Conservation (phyloP, 2,797 vertebrate genomes). For the Avahi laniger region DNA sequence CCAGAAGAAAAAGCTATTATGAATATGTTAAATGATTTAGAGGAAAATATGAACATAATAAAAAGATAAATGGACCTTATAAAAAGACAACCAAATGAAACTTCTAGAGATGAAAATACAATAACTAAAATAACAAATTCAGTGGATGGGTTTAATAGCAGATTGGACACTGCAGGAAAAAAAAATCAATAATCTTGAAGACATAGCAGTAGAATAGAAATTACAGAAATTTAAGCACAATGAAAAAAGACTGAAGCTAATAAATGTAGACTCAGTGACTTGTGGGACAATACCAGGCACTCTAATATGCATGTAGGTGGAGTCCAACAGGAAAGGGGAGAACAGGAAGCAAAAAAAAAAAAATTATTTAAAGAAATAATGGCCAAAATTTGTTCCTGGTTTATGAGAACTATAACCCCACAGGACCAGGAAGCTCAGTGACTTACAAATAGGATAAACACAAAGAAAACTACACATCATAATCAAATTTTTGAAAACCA, state of each 20-base stretch:
- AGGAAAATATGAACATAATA: constrained; percentile 24
- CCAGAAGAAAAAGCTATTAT: background rate
- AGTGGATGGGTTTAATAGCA: background rate
- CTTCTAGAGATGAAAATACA: constrained; percentile 26
- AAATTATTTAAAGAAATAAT: background rate
- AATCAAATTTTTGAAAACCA: constrained; percentile 2
- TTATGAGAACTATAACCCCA: background rate
- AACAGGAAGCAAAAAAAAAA: background rate
- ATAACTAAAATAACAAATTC: background rate
- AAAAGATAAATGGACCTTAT: background rate
- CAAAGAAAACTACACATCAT: background rate
- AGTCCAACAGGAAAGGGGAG: background rate
- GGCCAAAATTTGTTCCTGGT: background rate
- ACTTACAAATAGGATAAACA: background rate
- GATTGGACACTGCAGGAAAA: background rate
- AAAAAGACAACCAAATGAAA: background rate
- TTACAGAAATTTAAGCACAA: background rate
- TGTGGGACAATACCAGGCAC: background rate
- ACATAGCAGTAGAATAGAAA: background rate
- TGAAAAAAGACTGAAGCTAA: background rate
- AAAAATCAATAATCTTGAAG: background rate
- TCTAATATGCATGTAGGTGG: background rate
- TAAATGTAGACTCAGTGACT: background rate
- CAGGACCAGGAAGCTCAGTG: background rate
- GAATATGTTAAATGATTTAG: constrained; percentile 37